These are phyloP conservation scores for Sarcophaga peregrina DNA, from an alignment of 1,140 invertebrate species.

Conservation along the genomic window DNA sequence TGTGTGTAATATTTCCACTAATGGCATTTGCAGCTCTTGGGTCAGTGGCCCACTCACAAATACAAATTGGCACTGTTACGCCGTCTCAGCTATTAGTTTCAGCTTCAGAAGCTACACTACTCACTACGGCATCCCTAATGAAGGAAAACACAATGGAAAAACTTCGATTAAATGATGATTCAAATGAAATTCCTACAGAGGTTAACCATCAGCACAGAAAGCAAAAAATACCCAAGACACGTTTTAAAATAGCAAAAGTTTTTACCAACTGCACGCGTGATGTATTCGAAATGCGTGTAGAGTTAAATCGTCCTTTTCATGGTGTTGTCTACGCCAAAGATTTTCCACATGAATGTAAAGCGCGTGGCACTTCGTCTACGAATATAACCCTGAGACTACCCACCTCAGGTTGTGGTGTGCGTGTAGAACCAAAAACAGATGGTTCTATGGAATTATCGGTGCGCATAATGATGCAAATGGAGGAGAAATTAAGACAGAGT, in stretches of 20 bases:
- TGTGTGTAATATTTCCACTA: background rate
- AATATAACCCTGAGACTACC: conserved; percentile 71
- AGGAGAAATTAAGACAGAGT: conserved; percentile 75
- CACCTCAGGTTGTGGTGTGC: conserved; percentile 78
- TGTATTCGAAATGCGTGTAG: conserved; percentile 69
- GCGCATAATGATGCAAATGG: conserved; percentile 77
- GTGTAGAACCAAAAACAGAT: conserved; percentile 67
- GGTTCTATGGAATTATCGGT: conserved; percentile 72
- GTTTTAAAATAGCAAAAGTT: conserved; percentile 52
- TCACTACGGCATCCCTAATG: conserved; percentile 37
- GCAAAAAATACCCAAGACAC: conserved; percentile 37
- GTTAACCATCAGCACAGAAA: background rate
- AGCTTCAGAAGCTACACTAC: conserved; percentile 46
- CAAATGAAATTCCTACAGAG: conserved; percentile 4
- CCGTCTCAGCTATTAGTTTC: conserved; percentile 32
- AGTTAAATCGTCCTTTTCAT: conserved; percentile 74
- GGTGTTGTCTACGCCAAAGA: conserved; percentile 78
- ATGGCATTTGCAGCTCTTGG: background rate
- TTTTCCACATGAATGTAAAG: conserved; percentile 75
- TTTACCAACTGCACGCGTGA: conserved; percentile 70
- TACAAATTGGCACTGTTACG: background rate
- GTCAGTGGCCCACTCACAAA: background rate
- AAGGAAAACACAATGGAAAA: background rate
- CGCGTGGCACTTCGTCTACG: conserved; percentile 66
- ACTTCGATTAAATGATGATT: background rate